phyloP scores from a whole-genome alignment of 2,113 vertebrate species.

The Arothron firmamentum region DNA sequence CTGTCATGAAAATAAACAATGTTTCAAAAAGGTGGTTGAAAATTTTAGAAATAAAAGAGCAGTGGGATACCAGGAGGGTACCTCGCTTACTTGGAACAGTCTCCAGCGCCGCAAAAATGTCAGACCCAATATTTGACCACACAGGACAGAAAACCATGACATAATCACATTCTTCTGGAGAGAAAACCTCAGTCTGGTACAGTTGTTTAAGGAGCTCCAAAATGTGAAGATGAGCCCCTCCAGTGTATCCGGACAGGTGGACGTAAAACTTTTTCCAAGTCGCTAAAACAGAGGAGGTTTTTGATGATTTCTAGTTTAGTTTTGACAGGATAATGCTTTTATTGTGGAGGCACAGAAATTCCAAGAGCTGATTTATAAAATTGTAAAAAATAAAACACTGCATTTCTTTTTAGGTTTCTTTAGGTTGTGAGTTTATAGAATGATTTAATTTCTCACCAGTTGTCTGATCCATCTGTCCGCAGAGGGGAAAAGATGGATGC shows the following conservation, averaged over 20 bases:
- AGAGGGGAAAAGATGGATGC: too few relatives aligned
- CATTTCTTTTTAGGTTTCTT: too few relatives aligned
- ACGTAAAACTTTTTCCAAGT: neutral
- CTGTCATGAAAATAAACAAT: neutral
- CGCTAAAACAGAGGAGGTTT: neutral
- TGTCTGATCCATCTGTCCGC: too few relatives aligned
- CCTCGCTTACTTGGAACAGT: neutral
- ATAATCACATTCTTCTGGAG: slow-evolving; percentile 1
- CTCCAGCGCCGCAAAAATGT: slow-evolving; percentile 3
- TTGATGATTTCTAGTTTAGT: too few relatives aligned
- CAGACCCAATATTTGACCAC: slow-evolving; percentile 8
- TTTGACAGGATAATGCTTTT: too few relatives aligned
- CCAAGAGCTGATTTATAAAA: too few relatives aligned
- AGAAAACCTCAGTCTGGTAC: rapidly evolving
- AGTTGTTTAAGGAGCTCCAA: rapidly evolving
- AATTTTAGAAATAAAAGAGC: too few relatives aligned
- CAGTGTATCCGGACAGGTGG: neutral
- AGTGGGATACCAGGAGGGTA: too few relatives aligned
- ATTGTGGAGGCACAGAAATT: too few relatives aligned
- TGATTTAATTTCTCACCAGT: too few relatives aligned
- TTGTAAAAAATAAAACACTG: too few relatives aligned
- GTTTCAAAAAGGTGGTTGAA: neutral
- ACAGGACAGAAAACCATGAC: slow-evolving; percentile 45
- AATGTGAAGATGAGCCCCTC: slow-evolving; percentile 4
- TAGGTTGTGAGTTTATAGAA: too few relatives aligned